Evolutionary conservation across 2,888 invertebrate species (phyloP).

Genomic region (Pachliopta kotzebuea): DNA sequence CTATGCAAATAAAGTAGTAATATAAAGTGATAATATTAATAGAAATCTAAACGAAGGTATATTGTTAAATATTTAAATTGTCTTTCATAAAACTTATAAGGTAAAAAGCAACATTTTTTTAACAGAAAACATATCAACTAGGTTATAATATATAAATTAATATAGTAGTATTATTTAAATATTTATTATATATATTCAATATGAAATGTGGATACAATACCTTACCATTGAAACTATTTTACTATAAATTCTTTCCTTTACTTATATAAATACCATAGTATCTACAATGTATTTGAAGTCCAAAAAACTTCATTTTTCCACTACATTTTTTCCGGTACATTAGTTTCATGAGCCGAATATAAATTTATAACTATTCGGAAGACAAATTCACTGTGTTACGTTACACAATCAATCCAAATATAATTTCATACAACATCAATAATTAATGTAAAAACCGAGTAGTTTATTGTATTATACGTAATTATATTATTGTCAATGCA

Average conservation of each 20-base stretch:
- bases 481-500: constrained; percentile 19
- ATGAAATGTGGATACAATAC: constrained; percentile 15
- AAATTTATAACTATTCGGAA: constrained; percentile 72
- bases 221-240: constrained; percentile 18
- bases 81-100: not conserved
- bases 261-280: constrained; percentile 14
- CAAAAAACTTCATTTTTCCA: constrained; percentile 55
- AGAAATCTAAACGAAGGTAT: not conserved
- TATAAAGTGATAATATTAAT: too few relatives aligned
- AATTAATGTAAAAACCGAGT: constrained; percentile 12
- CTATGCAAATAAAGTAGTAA: not conserved
- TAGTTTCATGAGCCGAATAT: constrained; percentile 65
- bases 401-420: constrained; percentile 47
- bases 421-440: constrained; percentile 33
- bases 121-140: not conserved
- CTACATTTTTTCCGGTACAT: constrained; percentile 51
- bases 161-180: not conserved
- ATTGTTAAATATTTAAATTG: not conserved
- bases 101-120: not conserved
- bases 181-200: constrained; percentile 32
- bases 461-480: constrained; percentile 18
- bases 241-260: constrained; percentile 31
- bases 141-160: not conserved
- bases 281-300: constrained; percentile 45
- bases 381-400: constrained; percentile 69